Conservation (phyloP, 2,797 vertebrate genomes). For the Dipus sagitta region DNA sequence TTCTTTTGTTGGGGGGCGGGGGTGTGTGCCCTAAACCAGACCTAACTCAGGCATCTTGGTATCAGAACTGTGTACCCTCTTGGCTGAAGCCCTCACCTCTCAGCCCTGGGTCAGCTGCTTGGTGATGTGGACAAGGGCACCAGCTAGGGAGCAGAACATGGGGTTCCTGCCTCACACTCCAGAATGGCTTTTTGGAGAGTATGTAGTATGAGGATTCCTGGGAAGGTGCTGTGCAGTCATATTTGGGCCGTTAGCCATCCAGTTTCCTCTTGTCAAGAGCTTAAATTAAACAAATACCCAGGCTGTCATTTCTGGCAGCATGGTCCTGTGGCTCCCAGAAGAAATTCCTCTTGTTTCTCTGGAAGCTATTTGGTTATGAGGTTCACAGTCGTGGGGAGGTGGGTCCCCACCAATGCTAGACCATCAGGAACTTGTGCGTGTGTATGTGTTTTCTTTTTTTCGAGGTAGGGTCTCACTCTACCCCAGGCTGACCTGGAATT, state of each 20-base stretch:
- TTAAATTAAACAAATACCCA: conserved; percentile 80
- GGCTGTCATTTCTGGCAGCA: conserved; percentile 79
- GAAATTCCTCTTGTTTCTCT: conserved; percentile 55
- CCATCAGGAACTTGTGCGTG: neutral
- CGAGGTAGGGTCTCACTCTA: no score
- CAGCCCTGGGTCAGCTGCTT: conserved; percentile 4
- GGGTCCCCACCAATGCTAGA: neutral
- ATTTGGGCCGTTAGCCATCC: conserved; percentile 81
- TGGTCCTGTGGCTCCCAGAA: conserved; percentile 59
- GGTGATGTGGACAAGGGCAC: neutral
- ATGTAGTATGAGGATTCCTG: conserved; percentile 66
- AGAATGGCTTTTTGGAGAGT: conserved; percentile 52
- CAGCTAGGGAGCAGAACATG: neutral
- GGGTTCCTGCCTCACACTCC: conserved; percentile 21
- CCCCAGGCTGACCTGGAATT: no score
- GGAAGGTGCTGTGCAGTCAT: conserved; percentile 76
- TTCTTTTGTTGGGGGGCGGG: neutral
- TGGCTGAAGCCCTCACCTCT: neutral
- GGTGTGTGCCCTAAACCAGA: conserved; percentile 10
- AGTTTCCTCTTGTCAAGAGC: conserved; percentile 79
- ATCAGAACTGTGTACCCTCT: neutral
- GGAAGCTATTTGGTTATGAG: conserved; percentile 58
- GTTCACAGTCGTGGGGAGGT: conserved; percentile 18
- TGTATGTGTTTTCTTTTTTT: no score
- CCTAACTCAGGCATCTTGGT: neutral